Base-by-base conservation (phyloP, 2,888 invertebrate species). In the Trachelus iudaicus region DNA sequence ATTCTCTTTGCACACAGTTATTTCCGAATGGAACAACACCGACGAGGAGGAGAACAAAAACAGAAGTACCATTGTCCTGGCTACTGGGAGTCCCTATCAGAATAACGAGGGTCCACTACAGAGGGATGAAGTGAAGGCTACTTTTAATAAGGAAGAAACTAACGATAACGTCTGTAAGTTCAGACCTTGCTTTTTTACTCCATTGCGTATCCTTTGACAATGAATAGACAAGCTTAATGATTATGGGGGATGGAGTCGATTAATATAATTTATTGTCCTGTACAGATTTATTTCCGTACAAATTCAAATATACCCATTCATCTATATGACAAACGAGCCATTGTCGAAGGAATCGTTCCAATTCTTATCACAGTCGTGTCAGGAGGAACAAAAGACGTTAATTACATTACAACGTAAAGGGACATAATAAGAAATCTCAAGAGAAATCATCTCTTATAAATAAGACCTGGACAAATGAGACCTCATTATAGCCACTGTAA, bases 81-180 rank as follows among this genome's bases (percentile, higher is more conserved):
- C 92, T 78, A 92, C 92, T 83, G 93, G 93, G 83, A 93, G 92
- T 84, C 89, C 91, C 81, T 91, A 91, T 86, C 90, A 91, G 85
- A 92, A 93, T 83, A 93, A 92, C 86, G 95, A 95, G 90, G 94
- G 94, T 92, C 94, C 95, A 80, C 91, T 95, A 85, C 95, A 95
- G 90, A 92, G 95, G 84, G 95, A 95, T 91, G 95, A 95, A 91
- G 95, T 95, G 81, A 94, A 95, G 88, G 93, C 93, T 79, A 93
- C 93, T 81, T 92, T 93, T 77, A 92, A 92, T 85, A 93, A 93
- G 90, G 93, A 93, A 82, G 94, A 94, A 85, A 92, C 92, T 81
- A 93, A 92, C 89, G 88, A 90, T 79, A 88, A 87, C 83, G 85
- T 87, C 79, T 89, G 90, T 91, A 87, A 90, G 91, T 90, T 85